Evolutionary conservation across 2,888 invertebrate species (phyloP), one percentile per base, ranked within the genome.

Genomic region (Temnothorax ravouxi): DNA sequence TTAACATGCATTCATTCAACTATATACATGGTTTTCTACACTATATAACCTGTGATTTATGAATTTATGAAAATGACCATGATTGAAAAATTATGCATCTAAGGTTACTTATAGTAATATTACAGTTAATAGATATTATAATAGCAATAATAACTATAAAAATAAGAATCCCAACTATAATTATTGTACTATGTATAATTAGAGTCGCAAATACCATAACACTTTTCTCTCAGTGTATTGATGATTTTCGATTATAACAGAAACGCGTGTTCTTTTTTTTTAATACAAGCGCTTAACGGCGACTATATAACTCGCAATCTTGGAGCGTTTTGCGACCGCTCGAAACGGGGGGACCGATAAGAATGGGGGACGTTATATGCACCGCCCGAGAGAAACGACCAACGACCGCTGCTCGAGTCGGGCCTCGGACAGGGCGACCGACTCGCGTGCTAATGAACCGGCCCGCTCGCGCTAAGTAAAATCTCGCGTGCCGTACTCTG

Each of bases 361-460:
- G 80, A 71, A 76, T 21, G 21, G 29, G 21, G 21, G 44, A 29
- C 69, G 71, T 84, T 52, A 50, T 52, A 50, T 21, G 64, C 47
- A 54, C 47, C 2, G 47, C 29, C 11, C 25, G 38, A 9, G 15
- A 56, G 64, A 41, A 69, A 74, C 41, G 61, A 71, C 38, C 80
- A 69, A 74, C 41, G 61, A 71, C 38, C 80, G 62, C 8, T 64
- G 56, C 9, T 50, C 9, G 18, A 44, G 44, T 41, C 47, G 25
- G 18, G 81, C 80, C 77, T 77, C 71, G 34, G 66, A 15, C 66
- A 69, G 61, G 77, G 50, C 90, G 88, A 93, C 93, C 90, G 88
- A 93, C 93, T 93, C 90, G 90, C 91, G 92, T 93, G 93, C 89
- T 92, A 93, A 93, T 92, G 92, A 93, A 92, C 89, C 88, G 81